These are phyloP conservation scores for Volucella inanis DNA, from an alignment of 2,888 invertebrate genomes.

Conservation along the genomic window DNA sequence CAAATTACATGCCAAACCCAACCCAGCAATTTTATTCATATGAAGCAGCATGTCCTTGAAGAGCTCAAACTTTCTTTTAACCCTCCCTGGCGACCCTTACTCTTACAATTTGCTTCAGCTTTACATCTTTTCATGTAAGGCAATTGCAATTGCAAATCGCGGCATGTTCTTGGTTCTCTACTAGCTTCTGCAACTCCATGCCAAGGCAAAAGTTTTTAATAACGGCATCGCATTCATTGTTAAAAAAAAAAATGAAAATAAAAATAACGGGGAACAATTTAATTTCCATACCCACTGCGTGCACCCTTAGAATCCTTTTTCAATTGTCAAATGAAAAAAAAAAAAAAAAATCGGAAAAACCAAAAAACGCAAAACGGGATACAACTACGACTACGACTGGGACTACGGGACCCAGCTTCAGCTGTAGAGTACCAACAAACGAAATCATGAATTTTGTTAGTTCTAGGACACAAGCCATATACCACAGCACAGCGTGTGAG, in stretches of 20 bases:
- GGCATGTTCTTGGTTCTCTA: not conserved
- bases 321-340: constrained; percentile 61
- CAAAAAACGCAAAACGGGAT: not conserved
- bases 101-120: not conserved
- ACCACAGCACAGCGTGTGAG: constrained; percentile 63
- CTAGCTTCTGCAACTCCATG: constrained; percentile 15
- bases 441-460: constrained; percentile 72
- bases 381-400: constrained; percentile 3
- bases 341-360: constrained; percentile 4
- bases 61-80: constrained; percentile 38
- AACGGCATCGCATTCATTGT: constrained; percentile 72
- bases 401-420: too few species aligned
- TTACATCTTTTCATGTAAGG: constrained; percentile 17
- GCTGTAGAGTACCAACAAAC: constrained; percentile 15
- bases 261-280: constrained; percentile 64
- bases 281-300: constrained; percentile 71
- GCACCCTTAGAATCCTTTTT: constrained; percentile 72
- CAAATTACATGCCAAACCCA: constrained; percentile 68
- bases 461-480: constrained; percentile 65
- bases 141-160: constrained; percentile 5
- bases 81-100: not conserved
- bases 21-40: constrained; percentile 61
- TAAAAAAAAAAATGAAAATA: constrained; percentile 22
- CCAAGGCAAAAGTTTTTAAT: constrained; percentile 70
- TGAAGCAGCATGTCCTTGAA: constrained; percentile 55